Evolutionary conservation across 2,888 invertebrate genomes (phyloP).

Genomic region (Acronicta psi): DNA sequence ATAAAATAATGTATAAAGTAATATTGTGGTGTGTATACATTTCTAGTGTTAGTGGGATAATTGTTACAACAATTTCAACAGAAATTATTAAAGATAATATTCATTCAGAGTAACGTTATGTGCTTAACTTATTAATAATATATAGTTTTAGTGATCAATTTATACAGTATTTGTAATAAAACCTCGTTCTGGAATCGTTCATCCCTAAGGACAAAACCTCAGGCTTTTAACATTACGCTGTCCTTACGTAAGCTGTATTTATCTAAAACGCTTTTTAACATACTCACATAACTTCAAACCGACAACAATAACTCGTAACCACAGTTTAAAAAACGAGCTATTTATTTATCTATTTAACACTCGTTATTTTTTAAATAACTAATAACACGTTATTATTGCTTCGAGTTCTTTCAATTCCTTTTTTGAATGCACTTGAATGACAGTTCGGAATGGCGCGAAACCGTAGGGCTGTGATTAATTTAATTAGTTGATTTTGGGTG

Average conservation of each 20-base stretch:
- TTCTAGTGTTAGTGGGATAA: too few relatives aligned
- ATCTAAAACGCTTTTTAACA: conserved; percentile 71
- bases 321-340: conserved; percentile 68
- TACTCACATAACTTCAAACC: conserved; percentile 78
- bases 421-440: conserved; percentile 68
- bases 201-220: conserved; percentile 50
- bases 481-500: conserved; percentile 56
- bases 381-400: conserved; percentile 83
- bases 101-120: too few relatives aligned
- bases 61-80: too few relatives aligned
- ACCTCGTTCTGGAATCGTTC: not conserved
- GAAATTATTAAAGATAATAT: too few relatives aligned
- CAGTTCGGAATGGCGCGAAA: conserved; percentile 75
- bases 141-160: too few relatives aligned
- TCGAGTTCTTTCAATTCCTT: conserved; percentile 72
- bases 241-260: conserved; percentile 83
- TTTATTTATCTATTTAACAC: conserved; percentile 39
- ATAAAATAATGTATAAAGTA: too few relatives aligned
- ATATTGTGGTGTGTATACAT: too few relatives aligned
- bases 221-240: conserved; percentile 62
- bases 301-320: conserved; percentile 74
- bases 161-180: not conserved
- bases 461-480: conserved; percentile 56
- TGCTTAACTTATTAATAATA: too few relatives aligned
- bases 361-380: conserved; percentile 69